phyloP scores from a whole-genome alignment of 2,797 vertebrate species.

The Phataginus tricuspis region DNA sequence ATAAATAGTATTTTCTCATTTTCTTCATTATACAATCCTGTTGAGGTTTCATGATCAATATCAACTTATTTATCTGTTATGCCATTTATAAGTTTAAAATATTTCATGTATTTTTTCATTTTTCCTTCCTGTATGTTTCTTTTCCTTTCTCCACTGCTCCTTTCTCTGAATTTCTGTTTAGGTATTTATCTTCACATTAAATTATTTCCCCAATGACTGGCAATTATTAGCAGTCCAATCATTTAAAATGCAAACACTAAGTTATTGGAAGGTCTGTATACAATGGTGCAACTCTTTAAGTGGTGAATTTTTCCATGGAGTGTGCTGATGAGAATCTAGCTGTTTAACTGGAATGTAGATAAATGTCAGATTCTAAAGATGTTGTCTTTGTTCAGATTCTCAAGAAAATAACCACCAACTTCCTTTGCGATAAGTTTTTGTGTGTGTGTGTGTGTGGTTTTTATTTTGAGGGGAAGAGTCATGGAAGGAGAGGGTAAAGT shows the following conservation, averaged over 20 bases:
- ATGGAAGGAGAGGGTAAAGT: background rate
- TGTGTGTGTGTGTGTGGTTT: background rate
- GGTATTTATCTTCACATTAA: background rate
- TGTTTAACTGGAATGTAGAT: background rate
- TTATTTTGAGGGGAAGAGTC: background rate
- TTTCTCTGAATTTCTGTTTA: background rate
- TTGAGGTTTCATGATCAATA: background rate
- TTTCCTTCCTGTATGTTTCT: background rate
- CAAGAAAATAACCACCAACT: background rate
- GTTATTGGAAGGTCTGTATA: background rate
- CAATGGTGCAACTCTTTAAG: background rate
- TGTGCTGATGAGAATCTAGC: background rate
- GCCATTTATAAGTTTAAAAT: background rate
- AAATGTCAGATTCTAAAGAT: background rate
- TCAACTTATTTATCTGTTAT: background rate
- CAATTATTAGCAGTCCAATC: background rate
- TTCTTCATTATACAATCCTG: background rate
- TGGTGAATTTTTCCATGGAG: background rate
- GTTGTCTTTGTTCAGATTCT: background rate
- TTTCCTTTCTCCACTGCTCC: rapidly evolving
- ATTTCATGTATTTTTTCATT: background rate
- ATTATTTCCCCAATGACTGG: background rate
- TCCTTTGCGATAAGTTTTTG: background rate
- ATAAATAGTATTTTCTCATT: background rate
- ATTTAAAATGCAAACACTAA: background rate